Conservation (phyloP, 2,888 invertebrate genomes). For the Polydrusus pterygomalis region DNA sequence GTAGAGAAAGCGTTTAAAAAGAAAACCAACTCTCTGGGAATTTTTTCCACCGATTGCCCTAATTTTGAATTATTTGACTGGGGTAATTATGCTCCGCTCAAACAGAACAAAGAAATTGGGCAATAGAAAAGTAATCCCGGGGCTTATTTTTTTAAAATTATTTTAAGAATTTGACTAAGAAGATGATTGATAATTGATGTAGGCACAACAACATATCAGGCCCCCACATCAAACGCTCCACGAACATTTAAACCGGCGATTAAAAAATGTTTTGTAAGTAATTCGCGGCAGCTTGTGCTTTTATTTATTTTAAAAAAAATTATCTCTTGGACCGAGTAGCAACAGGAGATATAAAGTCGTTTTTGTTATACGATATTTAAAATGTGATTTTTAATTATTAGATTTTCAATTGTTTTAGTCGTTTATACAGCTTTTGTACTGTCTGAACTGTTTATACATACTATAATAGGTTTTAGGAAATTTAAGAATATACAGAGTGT, state of each 20-base stretch:
- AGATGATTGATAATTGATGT: no score
- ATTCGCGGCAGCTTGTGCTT: slow-evolving; percentile 47
- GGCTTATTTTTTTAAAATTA: no score
- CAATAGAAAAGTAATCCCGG: neutral
- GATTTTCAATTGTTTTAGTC: slow-evolving; percentile 42
- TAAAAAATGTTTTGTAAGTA: slow-evolving; percentile 14
- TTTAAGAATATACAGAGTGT: slow-evolving; percentile 34
- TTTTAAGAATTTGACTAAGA: no score
- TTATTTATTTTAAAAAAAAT: slow-evolving; percentile 38
- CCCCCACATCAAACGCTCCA: neutral
- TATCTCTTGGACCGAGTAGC: slow-evolving; percentile 37
- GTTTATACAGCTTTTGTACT: slow-evolving; percentile 43
- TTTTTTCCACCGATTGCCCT: no score
- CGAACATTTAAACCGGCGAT: slow-evolving; percentile 4
- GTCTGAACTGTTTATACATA: slow-evolving; percentile 39
- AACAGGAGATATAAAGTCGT: slow-evolving; percentile 40
- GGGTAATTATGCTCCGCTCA: no score
- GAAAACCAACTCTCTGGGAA: no score
- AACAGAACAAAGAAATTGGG: no score
- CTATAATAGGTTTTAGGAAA: slow-evolving; percentile 46
- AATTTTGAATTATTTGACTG: no score
- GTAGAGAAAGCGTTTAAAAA: no score
- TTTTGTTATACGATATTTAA: slow-evolving; percentile 54
- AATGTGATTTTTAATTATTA: slow-evolving; percentile 58
- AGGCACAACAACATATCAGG: neutral